Conservation (phyloP, 1,140 invertebrate species). For the Drosophila pseudoobscura region DNA sequence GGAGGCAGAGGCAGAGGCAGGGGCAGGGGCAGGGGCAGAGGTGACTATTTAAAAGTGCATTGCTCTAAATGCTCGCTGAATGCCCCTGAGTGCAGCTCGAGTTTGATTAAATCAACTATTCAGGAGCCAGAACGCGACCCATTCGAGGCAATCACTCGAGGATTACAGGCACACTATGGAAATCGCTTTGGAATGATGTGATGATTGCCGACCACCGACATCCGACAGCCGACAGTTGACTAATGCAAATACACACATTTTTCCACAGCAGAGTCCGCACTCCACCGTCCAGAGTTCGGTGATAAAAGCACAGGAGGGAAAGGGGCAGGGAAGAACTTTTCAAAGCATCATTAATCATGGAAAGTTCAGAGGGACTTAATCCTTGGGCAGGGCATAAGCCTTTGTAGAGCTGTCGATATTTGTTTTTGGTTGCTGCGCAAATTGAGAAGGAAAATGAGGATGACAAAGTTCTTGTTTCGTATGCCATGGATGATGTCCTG, state of each 20-base stretch:
- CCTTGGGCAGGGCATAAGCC: slow-evolving; percentile 55
- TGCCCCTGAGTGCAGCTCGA: slow-evolving; percentile 25
- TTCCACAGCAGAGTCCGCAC: background rate
- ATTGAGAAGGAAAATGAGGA: slow-evolving; percentile 49
- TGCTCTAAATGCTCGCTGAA: slow-evolving; percentile 42
- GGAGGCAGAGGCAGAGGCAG: too few species aligned
- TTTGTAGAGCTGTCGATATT: slow-evolving; percentile 69
- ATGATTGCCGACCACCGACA: slow-evolving; percentile 42
- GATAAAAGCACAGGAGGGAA: slow-evolving; percentile 2
- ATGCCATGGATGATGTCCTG: too few species aligned
- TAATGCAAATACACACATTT: slow-evolving; percentile 33
- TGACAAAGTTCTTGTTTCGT: slow-evolving; percentile 50
- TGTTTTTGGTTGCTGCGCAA: slow-evolving; percentile 60
- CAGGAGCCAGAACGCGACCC: slow-evolving; percentile 10
- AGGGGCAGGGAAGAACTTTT: slow-evolving; percentile 48
- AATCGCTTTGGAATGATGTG: slow-evolving; percentile 55
- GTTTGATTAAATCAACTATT: slow-evolving; percentile 54
- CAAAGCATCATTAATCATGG: slow-evolving; percentile 73
- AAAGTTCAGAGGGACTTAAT: slow-evolving; percentile 70
- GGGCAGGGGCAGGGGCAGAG: too few species aligned
- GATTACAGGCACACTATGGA: slow-evolving; percentile 7
- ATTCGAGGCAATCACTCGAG: slow-evolving; percentile 45
- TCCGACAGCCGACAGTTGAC: slow-evolving; percentile 21
- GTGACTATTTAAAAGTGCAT: slow-evolving; percentile 55
- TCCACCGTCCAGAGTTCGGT: background rate